Base-by-base conservation (phyloP, 1,140 invertebrate genomes). In the Philotrypesis tridentata region DNA sequence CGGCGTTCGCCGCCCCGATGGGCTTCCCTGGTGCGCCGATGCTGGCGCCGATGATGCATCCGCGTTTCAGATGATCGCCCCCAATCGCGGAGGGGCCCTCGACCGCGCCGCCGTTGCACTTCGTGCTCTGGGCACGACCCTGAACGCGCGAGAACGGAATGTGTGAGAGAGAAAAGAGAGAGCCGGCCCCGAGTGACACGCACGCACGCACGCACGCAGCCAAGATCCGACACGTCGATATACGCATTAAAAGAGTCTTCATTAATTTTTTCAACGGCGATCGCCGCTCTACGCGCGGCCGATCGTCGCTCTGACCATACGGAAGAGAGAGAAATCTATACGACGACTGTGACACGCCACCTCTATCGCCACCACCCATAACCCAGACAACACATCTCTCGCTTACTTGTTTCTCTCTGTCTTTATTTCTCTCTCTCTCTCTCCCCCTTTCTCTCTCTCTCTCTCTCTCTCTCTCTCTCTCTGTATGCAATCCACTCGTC, bases 21-120 rank as follows among this genome's bases (percentile, higher is more conserved):
- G 92, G 90, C 74, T 94, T 94, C 84, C 93, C 93, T 23, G 92
- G 93, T 84, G 93, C 92, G 81, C 94, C 93, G 82, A 93, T 94
- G 92, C 89, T 93, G 82, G 91, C 93, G 80, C 94, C 94, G 82
- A 94, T 95, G 93, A 95, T 95, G 94, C 95, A 95, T 89, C 95
- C 95, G 79, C 94, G 95, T 89, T 96, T 95, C 91, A 95, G 95
- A 95, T 96, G 95, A 96, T 96, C 95, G 86, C 92, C 90, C 87
- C 89, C 93, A 9, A 78, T 72, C 65, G 90, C 88, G 88, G 90
- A 91, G 87, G 90, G 91, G 61, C 75, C 70, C 55, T 73, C 68
- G 63, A 71, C 61, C 61, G 70, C 76, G 87, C 90, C 90, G 48
- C 90, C 90, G 55, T 85, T 92, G 89, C 91, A 92, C 86, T 91